Base-by-base conservation (phyloP, 2,888 invertebrate genomes). In the Sarcophaga carnaria region DNA sequence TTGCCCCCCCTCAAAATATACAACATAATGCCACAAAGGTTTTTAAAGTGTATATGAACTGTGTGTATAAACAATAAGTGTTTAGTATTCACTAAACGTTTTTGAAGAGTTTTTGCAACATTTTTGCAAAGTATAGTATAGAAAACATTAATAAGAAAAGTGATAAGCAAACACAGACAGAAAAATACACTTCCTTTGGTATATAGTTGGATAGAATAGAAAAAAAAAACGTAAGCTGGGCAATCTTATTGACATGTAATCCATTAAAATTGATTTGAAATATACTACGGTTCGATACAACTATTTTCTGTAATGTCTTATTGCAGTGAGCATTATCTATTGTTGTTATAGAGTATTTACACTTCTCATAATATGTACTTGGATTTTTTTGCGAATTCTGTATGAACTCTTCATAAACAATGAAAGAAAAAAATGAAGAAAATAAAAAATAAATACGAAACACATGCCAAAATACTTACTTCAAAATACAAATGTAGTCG, bases 391-490 rank as follows among this genome's bases (percentile, higher is more conserved):
- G 59, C 3, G 25, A 5, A 20, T 12, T 5, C 63, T 62, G 74
- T 47, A 75, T 10, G 22, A 12, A 66, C 54, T 37, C 66, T 47
- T 47, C 67, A 74, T 59, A 67, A 67, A 54, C 14, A 54, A 54
- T 4, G 17, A 54, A 54, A 54, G 1, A 54, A 17, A 14, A 54
- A 54, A 49, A 49, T 14, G 4, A 12, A 11, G 12, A 64, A 54
- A 66, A 70, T 22, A 71, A 59, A 4, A 17, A 54, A 79, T 37
- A 71, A 74, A 67, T 72, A 72, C 74, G 59, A 69, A 74, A 67
- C 22, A 76, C 25, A 64, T 81, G 78, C 14, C 74, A 74, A 78
- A 62, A 78, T 66, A 70, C 59, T 70, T 66, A 49, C 74, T 70
- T 60, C 45, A 54, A 74, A 74, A 70, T 60, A 64, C 45, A 11